Conservation (phyloP, 2,797 vertebrate species). For the Mergus octosetaceus region DNA sequence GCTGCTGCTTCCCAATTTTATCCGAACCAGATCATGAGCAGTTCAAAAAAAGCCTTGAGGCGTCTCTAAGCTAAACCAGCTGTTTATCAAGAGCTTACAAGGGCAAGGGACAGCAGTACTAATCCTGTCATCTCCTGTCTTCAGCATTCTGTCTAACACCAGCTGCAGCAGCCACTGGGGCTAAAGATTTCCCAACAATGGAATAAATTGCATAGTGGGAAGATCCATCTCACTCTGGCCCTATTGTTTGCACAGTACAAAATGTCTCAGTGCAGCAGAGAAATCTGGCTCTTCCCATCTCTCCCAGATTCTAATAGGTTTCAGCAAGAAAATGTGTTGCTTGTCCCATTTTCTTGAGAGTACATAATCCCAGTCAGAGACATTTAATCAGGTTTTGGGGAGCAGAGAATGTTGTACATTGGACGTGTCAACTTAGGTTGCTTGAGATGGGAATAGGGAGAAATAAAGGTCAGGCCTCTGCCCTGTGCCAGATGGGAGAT, state of each 20-base stretch:
- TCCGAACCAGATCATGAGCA: not conserved
- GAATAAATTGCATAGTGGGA: not conserved
- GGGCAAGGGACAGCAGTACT: not conserved
- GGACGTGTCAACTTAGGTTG: not conserved
- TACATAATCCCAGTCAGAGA: not conserved
- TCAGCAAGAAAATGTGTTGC: slow-evolving; percentile 9
- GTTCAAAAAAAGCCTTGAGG: not conserved
- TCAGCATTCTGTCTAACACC: not conserved
- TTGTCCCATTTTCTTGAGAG: not conserved
- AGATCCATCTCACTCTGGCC: slow-evolving; percentile 22
- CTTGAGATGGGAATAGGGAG: not conserved
- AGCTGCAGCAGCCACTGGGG: slow-evolving; percentile 39
- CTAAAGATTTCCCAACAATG: slow-evolving; percentile 41
- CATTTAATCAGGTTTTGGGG: not conserved
- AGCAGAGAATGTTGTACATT: not conserved
- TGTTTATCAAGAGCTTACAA: slow-evolving; percentile 32
- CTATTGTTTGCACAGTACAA: slow-evolving; percentile 50
- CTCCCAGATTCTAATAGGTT: slow-evolving; percentile 4
- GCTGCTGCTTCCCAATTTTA: not conserved
- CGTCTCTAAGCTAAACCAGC: slow-evolving; percentile 34
- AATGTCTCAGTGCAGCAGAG: slow-evolving; percentile 30
- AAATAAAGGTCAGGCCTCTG: not conserved
- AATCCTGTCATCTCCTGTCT: slow-evolving; percentile 37
- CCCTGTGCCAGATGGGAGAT: not conserved
- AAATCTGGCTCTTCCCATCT: slow-evolving; percentile 22